Percentiles rank a stretch among this genome's conserved stretches.
Evolutionary conservation across 1,140 invertebrate genomes (phyloP).

Genomic region (Camponotus floridanus): DNA sequence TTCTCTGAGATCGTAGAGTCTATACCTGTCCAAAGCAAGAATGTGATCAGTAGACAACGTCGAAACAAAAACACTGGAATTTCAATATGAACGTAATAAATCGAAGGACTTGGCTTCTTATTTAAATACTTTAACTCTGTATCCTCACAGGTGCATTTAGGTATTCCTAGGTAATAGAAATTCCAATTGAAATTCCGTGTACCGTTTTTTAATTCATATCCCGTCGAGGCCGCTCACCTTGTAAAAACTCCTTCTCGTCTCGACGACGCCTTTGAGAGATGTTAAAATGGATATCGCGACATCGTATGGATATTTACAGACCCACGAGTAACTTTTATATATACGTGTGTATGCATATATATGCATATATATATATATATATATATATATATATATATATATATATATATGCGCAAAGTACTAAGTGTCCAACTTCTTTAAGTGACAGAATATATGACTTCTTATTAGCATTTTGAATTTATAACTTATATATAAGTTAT

Average conservation of each 20-base stretch:
- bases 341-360: no score
- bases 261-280: background rate
- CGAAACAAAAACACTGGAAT: slow-evolving; percentile 66
- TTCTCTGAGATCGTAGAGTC: background rate
- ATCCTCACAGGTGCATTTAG: slow-evolving; percentile 40
- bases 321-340: slow-evolving; percentile 16
- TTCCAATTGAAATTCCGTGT: slow-evolving; percentile 66
- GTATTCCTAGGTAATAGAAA: slow-evolving; percentile 62
- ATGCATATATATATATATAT: no score
- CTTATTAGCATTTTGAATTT: slow-evolving; percentile 66
- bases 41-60: slow-evolving; percentile 43
- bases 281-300: slow-evolving; percentile 17
- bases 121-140: slow-evolving; percentile 70
- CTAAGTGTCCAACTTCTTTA: slow-evolving; percentile 71
- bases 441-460: slow-evolving; percentile 39
- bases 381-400: background rate
- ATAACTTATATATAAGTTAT: no score
- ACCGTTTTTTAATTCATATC: slow-evolving; percentile 13
- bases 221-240: background rate
- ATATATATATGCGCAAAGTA: no score
- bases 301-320: background rate
- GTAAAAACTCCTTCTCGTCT: background rate
- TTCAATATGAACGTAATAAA: slow-evolving; percentile 74
- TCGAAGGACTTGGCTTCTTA: slow-evolving; percentile 62
- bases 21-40: slow-evolving; percentile 26